Evolutionary conservation across 2,797 vertebrate genomes (phyloP).

Genomic region (Peromyscus aztecus): DNA sequence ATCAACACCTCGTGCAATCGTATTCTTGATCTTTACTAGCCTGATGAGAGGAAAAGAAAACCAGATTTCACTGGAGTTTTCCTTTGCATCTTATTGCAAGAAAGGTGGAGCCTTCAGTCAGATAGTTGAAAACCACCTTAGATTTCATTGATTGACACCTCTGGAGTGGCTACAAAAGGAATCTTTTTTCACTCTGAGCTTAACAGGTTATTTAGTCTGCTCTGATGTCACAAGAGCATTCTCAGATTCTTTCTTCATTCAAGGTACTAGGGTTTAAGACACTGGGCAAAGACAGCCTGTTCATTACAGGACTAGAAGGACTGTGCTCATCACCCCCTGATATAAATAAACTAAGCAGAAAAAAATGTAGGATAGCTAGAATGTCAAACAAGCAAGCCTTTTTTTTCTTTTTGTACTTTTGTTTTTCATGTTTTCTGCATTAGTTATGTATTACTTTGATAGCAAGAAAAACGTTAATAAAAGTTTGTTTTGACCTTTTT

Average conservation of each 20-base stretch:
- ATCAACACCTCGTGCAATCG: background rate
- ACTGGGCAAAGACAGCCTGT: constrained; percentile 22
- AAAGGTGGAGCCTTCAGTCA: background rate
- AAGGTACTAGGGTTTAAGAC: constrained; percentile 39
- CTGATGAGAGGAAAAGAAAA: background rate
- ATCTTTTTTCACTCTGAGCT: constrained; percentile 43
- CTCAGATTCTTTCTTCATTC: constrained; percentile 59
- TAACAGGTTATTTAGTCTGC: constrained; percentile 26
- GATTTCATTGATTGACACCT: constrained; percentile 20
- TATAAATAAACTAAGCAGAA: background rate
- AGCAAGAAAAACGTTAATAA: constrained; percentile 11
- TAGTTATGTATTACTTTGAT: constrained; percentile 37
- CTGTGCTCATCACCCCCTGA: background rate
- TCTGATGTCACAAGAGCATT: constrained; percentile 49
- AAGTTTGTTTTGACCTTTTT: constrained; percentile 33
- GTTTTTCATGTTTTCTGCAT: constrained; percentile 53
- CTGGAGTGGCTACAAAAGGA: constrained; percentile 9
- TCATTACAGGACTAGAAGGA: background rate
- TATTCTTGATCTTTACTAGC: constrained; percentile 40
- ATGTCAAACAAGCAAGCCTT: background rate
- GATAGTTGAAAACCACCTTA: constrained; percentile 36
- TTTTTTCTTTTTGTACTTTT: constrained; percentile 16
- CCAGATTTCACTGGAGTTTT: background rate
- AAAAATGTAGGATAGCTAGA: background rate
- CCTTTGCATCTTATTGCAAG: constrained; percentile 38